Evolutionary conservation across 1,140 invertebrate genomes (phyloP).

Genomic region (Copidosoma floridanum): DNA sequence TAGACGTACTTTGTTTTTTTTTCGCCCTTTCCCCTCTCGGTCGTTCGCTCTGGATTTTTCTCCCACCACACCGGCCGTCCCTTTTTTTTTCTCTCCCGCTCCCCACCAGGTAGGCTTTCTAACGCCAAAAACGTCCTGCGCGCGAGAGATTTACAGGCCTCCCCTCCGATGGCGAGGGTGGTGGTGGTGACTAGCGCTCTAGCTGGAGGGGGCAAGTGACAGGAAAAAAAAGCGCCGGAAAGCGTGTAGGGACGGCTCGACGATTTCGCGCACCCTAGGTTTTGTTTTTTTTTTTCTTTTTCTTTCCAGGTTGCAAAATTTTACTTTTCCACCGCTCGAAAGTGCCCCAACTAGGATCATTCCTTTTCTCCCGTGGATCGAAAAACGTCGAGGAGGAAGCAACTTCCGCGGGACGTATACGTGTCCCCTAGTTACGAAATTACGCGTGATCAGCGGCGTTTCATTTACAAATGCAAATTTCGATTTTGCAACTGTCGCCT

Average conservation of each 20-base stretch:
- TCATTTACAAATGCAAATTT: slow-evolving; percentile 21
- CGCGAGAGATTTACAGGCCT: no score
- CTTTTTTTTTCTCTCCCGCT: no score
- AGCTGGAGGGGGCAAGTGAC: neutral
- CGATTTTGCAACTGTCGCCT: slow-evolving; percentile 17
- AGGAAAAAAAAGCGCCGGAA: slow-evolving; percentile 6
- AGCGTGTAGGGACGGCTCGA: slow-evolving; percentile 8
- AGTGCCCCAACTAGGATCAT: no score
- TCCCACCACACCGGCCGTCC: slow-evolving; percentile 5
- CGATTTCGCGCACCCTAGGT: neutral
- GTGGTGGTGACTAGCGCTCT: slow-evolving; percentile 22
- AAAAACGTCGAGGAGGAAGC: no score
- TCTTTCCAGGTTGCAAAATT: neutral
- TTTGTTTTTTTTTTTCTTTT: no score
- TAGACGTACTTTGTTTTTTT: slow-evolving; percentile 5
- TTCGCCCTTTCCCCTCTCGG: slow-evolving; percentile 10
- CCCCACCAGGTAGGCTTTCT: no score
- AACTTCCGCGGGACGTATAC: no score
- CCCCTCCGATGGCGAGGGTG: no score
- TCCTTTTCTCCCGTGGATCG: no score
- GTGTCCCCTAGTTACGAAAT: no score
- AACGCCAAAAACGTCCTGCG: no score
- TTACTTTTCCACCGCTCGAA: neutral
- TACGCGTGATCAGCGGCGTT: neutral
- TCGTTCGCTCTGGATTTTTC: no score